phyloP scores from a whole-genome alignment of 2,888 invertebrate genomes.

The Drosophila mayaguana region DNA sequence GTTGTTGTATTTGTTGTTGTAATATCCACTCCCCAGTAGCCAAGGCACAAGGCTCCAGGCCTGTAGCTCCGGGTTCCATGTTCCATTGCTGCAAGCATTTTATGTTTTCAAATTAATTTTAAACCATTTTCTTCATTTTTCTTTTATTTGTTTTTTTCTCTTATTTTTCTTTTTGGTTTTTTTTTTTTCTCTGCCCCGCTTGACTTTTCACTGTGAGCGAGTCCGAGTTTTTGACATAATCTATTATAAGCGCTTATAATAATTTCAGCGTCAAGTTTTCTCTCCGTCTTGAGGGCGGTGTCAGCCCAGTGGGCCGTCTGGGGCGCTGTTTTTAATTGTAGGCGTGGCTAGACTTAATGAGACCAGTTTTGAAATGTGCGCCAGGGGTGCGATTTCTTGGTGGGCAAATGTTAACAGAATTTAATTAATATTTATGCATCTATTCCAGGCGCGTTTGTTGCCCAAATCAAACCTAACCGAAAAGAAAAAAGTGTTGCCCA shows the following conservation, averaged over 20 bases:
- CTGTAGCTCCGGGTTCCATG: background rate
- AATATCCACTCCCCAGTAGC: background rate
- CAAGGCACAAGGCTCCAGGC: background rate
- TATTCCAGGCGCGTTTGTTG: no score
- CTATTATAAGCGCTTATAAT: constrained; percentile 63
- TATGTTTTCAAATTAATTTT: constrained; percentile 67
- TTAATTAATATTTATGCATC: constrained; percentile 50
- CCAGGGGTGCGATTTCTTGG: constrained; percentile 38
- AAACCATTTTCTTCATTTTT: constrained; percentile 40
- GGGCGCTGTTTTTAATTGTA: constrained; percentile 57
- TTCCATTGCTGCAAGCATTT: constrained; percentile 29
- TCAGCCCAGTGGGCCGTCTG: background rate
- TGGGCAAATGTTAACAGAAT: constrained; percentile 16
- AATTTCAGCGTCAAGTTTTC: constrained; percentile 48
- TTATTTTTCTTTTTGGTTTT: background rate
- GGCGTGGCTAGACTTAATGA: constrained; percentile 67
- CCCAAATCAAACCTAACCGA: background rate
- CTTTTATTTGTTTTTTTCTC: constrained; percentile 11
- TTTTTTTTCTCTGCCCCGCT: constrained; percentile 1
- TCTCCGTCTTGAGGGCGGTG: background rate
- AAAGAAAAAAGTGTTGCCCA: constrained; percentile 11
- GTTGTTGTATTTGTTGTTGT: no score
- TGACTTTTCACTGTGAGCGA: constrained; percentile 36
- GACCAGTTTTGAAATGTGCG: constrained; percentile 32
- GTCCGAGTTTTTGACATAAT: constrained; percentile 61